Base-by-base conservation (phyloP, 2,113 vertebrate species). In the Clarias gariepinus region DNA sequence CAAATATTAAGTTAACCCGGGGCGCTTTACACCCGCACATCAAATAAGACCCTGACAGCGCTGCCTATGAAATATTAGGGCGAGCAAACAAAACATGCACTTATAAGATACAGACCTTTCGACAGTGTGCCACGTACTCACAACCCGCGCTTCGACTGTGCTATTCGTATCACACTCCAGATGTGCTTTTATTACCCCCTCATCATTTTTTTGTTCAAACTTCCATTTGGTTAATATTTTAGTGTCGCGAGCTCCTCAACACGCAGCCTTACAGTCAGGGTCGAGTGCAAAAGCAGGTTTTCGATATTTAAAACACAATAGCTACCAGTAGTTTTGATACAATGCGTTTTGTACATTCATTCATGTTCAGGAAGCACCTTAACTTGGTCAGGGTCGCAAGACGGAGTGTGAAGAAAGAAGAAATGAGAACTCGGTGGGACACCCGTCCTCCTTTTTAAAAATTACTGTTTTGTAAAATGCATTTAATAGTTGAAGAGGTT, bases 1-100 rank as follows among this genome's bases (percentile, higher is more conserved):
- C 89, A 86, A 80, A 90, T 89, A 88, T 89, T 80, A 93, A 92
- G 91, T 90, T 83, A 91, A 74, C 84, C 85, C 58, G 47, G 52
- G 69, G 68, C 60, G 74, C 71, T 89, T 87, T 82, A 85, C 88
- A 85, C 79, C 85, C 66, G 69, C 77, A 64, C 85, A 77, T 87
- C 85, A 87, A 82, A 76, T 30, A 2, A 12, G 19, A 55, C 47
- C 68, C 30, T 88, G 86, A 83, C 84, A 86, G 80, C 58, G 23
- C 60, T 10, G 33, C 28, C 66, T 60, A 66, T 86, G 74, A 88
- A 84, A 89, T 86, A 87, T 58, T 52, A 87, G 87, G 41, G 88
- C 53, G 87, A 86, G 91, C 63, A 73, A 85, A 82, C 85, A 83
- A 85, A 85, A 85, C 81, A 82, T 73, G 15, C 52, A 47, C 78